These are phyloP conservation scores for Geothlypis trichas DNA, from an alignment of 2,113 vertebrate species.

Conservation along the genomic window DNA sequence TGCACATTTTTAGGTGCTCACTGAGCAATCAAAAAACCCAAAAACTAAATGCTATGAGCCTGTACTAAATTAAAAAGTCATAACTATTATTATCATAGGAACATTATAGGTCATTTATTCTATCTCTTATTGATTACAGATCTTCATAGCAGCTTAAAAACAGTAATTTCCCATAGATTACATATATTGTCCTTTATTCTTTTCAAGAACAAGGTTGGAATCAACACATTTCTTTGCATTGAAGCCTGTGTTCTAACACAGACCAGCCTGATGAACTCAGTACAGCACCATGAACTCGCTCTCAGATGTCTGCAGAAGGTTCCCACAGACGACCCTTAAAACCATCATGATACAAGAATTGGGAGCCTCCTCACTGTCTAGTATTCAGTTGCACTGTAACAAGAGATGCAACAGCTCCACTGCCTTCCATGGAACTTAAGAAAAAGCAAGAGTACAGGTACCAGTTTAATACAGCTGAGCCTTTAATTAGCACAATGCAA, in stretches of 20 bases:
- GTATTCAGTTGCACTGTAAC: neutral
- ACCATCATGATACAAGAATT: fast-evolving
- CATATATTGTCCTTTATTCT: neutral
- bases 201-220: neutral
- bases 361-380: neutral
- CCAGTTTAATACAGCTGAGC: neutral
- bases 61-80: neutral
- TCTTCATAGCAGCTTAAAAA: neutral
- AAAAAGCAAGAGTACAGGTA: neutral
- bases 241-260: neutral
- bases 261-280: neutral
- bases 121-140: neutral
- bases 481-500: neutral
- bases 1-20: neutral
- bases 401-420: neutral
- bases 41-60: neutral
- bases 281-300: neutral
- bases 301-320: neutral
- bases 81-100: neutral
- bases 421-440: neutral
- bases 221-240: neutral
- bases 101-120: neutral
- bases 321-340: fast-evolving
- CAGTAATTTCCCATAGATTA: neutral
- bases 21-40: neutral